phyloP scores from a whole-genome alignment of 2,888 invertebrate genomes.

The Gasteruption jaculator region DNA sequence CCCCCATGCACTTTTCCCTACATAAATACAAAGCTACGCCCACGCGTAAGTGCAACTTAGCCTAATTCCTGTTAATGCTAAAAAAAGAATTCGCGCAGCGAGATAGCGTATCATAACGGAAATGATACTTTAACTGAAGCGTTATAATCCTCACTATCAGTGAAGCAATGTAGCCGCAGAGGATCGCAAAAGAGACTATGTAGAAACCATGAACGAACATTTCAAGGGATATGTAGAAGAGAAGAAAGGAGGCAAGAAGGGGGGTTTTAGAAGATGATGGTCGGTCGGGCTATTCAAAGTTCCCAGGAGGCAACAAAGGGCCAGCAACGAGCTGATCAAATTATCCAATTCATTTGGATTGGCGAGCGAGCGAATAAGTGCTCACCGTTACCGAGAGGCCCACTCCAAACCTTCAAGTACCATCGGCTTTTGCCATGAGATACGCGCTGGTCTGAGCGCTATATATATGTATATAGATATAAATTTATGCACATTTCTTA shows the following conservation, averaged over 20 bases:
- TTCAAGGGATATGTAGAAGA: too few relatives aligned
- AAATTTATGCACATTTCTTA: too few relatives aligned
- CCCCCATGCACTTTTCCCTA: too few relatives aligned
- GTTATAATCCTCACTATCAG: too few relatives aligned
- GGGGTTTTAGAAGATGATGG: conserved; percentile 41
- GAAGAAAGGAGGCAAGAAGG: conserved; percentile 21
- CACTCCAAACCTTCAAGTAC: conserved; percentile 40
- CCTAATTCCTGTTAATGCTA: too few relatives aligned
- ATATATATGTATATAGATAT: too few relatives aligned
- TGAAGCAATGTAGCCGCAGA: conserved; percentile 11
- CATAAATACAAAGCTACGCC: too few relatives aligned
- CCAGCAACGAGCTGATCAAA: conserved; percentile 52
- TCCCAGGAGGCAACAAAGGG: conserved; percentile 52
- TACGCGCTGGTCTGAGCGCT: too few relatives aligned
- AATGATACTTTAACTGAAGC: too few relatives aligned
- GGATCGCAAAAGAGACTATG: conserved; percentile 6
- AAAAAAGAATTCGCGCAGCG: too few relatives aligned
- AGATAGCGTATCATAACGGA: too few relatives aligned
- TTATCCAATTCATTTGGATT: conserved; percentile 53
- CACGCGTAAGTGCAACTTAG: too few relatives aligned
- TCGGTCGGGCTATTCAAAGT: conserved; percentile 47
- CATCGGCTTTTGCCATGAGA: conserved; percentile 38
- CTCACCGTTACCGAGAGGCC: conserved; percentile 45
- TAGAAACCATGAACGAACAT: conserved; percentile 16
- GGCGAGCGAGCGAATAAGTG: conserved; percentile 48